Percentiles rank a stretch among this genome's conserved stretches.
Evolutionary conservation across 2,888 invertebrate species (phyloP).

Genomic region (Lycocerus yunnanus): DNA sequence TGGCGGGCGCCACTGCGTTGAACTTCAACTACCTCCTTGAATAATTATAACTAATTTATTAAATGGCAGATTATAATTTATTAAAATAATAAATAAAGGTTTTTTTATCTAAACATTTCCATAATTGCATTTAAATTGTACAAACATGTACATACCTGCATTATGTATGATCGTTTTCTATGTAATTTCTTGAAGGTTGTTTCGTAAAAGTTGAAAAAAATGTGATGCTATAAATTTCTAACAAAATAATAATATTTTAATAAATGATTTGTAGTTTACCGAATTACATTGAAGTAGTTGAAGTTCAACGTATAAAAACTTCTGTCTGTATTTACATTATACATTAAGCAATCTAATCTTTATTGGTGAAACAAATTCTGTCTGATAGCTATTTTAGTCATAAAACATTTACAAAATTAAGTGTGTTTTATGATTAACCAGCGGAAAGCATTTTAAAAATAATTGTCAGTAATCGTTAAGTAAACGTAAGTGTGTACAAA

Average conservation of each 20-base stretch:
- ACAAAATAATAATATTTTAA: background rate
- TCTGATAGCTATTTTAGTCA: background rate
- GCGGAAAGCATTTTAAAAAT: background rate
- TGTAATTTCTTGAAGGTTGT: too few relatives aligned
- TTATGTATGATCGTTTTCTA: too few relatives aligned
- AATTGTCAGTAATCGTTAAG: background rate
- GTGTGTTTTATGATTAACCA: background rate
- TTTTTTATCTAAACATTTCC: too few relatives aligned
- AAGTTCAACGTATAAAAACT: background rate
- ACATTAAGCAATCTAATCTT: background rate
- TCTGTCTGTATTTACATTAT: background rate
- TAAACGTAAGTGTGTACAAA: background rate
- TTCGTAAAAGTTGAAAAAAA: too few relatives aligned
- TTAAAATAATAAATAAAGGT: too few relatives aligned
- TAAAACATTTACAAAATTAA: background rate
- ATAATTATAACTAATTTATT: too few relatives aligned
- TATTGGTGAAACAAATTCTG: background rate
- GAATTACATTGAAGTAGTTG: background rate
- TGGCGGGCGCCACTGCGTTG: too few relatives aligned
- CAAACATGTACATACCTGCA: too few relatives aligned
- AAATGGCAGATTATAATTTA: too few relatives aligned
- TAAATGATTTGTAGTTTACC: background rate
- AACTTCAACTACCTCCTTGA: too few relatives aligned
- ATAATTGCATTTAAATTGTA: too few relatives aligned
- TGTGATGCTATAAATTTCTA: too few relatives aligned